Evolutionary conservation across 2,113 vertebrate species (phyloP), one percentile per base, ranked within the genome.

Genomic region (Arothron firmamentum): DNA sequence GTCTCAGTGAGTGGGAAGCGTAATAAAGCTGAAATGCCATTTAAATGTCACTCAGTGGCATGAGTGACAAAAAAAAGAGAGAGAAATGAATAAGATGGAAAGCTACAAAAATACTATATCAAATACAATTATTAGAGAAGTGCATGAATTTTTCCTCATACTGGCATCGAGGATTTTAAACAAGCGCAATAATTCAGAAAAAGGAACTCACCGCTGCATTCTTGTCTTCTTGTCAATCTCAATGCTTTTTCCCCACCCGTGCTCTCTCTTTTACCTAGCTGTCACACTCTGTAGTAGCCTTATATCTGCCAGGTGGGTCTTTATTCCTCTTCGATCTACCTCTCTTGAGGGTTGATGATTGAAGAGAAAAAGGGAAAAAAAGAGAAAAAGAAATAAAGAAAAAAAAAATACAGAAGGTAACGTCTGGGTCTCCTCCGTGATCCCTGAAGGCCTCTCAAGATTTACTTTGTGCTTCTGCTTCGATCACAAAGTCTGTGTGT

Each of bases 201-300:
- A 38, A 8, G 15, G 0, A 28, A 85, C 84, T 86, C 62, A 86
- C 84, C 67, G 16, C 21, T 74, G 67, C 80, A 82, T 80, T 73
- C 78, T 80, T 65, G 45, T 79, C 55, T 53, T 59, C n/a, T n/a
- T n/a, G n/a, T n/a, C 8, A 43, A 28, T 50, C 1, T 42, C 6
- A 52, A 46, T 52, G 57, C 41, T 13, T 34, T 6, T 5, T 14
- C 12, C 19, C 11, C 45, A 21, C 28, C 14, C 54, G 52, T 50
- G 16, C 8, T 57, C 52, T 2, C 38, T n/a, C 0, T 28, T 0
- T 67, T 49, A 19, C 23, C 41, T 28, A 28, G 61, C 34, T 28
- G 1, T 14, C 9, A 8, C n/a, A 38, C 56, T 71, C 31, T 56
- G 56, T 53, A 8, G 21, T 18, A 2, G 16, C 12, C 18, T 38